These are phyloP conservation scores for Staurois parvus DNA, from an alignment of 2,797 vertebrate genomes.

Conservation along the genomic window DNA sequence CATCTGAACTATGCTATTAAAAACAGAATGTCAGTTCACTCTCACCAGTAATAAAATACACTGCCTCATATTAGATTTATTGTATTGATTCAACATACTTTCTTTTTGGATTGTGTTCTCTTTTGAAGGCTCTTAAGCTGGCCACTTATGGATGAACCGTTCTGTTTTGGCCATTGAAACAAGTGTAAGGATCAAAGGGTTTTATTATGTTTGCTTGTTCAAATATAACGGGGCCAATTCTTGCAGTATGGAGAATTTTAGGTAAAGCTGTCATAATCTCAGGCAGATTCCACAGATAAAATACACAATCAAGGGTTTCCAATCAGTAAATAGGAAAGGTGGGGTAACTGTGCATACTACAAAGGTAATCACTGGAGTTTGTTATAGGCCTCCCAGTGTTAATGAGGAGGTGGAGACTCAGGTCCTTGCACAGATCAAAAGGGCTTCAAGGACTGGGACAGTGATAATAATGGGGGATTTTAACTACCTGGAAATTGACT, in stretches of 20 bases:
- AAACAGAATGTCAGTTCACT: neutral
- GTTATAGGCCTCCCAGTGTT: no score
- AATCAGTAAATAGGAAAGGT: no score
- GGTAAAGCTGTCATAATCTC: neutral
- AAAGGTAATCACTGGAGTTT: no score
- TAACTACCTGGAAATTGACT: no score
- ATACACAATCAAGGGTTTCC: neutral
- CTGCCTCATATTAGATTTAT: neutral
- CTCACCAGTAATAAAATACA: neutral
- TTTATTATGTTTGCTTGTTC: neutral
- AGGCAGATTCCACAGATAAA: neutral
- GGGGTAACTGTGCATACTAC: no score
- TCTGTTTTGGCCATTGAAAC: neutral
- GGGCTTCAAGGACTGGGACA: no score
- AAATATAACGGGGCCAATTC: neutral
- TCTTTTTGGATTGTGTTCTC: neutral
- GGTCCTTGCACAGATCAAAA: no score
- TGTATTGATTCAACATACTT: neutral
- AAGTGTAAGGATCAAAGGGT: neutral
- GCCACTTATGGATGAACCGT: neutral
- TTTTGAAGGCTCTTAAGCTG: neutral
- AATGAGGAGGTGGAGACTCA: no score
- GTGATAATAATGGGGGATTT: no score
- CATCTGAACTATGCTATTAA: neutral
- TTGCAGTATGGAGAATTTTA: neutral